phyloP scores from a whole-genome alignment of 2,113 vertebrate genomes.

The Bothrops jararaca region DNA sequence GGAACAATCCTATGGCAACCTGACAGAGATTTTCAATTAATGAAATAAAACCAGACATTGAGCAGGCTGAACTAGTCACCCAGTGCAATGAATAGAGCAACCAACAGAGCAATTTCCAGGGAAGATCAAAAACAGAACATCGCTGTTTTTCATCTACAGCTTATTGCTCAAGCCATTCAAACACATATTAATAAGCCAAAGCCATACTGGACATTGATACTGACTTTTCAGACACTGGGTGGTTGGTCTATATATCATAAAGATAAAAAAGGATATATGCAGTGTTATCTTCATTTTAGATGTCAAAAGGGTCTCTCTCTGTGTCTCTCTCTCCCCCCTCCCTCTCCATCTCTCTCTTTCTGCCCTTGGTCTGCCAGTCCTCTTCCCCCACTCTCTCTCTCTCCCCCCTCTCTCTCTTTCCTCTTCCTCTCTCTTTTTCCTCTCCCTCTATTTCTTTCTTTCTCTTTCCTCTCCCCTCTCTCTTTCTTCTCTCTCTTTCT shows the following conservation, averaged over 20 bases:
- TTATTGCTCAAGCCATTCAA: not conserved
- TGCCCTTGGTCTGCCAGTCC: too few relatives aligned
- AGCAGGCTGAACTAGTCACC: not conserved
- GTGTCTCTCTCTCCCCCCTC: too few relatives aligned
- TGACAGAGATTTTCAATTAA: not conserved
- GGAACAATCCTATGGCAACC: not conserved
- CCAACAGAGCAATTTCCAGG: not conserved
- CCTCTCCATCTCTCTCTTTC: too few relatives aligned
- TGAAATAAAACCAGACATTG: not conserved
- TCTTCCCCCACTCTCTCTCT: too few relatives aligned
- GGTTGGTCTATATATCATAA: not conserved
- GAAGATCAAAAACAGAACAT: not conserved
- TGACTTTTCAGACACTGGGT: not conserved
- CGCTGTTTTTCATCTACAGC: not conserved
- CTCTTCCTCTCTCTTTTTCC: too few relatives aligned
- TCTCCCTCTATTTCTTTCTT: too few relatives aligned
- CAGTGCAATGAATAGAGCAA: not conserved
- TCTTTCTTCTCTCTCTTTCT: too few relatives aligned
- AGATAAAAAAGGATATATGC: too few relatives aligned
- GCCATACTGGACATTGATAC: not conserved
- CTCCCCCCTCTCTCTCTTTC: too few relatives aligned
- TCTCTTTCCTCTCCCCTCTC: too few relatives aligned
- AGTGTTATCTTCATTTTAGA: too few relatives aligned
- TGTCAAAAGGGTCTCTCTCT: too few relatives aligned
- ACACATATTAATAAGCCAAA: not conserved